Conservation (phyloP, 2,888 invertebrate species). For the Agrochola lota region DNA sequence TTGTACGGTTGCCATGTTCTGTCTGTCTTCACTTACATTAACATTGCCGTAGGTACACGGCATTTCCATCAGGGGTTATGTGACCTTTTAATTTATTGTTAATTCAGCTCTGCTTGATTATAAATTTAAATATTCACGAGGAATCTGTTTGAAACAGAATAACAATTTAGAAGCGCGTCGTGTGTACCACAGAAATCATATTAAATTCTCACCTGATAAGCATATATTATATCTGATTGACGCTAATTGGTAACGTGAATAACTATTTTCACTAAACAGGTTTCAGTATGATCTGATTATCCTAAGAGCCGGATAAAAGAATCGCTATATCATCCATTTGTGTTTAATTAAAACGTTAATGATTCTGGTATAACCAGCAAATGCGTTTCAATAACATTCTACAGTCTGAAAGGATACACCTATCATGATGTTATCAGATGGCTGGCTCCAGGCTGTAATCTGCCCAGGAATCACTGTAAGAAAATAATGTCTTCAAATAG, state of each 20-base stretch:
- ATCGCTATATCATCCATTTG: slow-evolving; percentile 52
- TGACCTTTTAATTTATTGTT: slow-evolving; percentile 55
- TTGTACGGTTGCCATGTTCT: slow-evolving; percentile 52
- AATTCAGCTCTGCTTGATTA: slow-evolving; percentile 63
- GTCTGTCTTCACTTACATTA: slow-evolving; percentile 53
- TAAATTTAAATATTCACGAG: slow-evolving; percentile 69
- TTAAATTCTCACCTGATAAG: slow-evolving; percentile 64
- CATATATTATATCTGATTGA: slow-evolving; percentile 59
- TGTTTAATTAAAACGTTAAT: slow-evolving; percentile 64
- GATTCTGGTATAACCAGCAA: slow-evolving; percentile 42
- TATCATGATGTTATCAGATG: slow-evolving; percentile 46
- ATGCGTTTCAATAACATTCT: slow-evolving; percentile 48
- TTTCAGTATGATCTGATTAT: slow-evolving; percentile 59
- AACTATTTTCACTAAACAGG: slow-evolving; percentile 59
- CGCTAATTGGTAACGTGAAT: slow-evolving; percentile 63
- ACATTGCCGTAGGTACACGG: slow-evolving; percentile 43
- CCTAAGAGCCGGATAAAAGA: slow-evolving; percentile 53
- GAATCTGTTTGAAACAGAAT: slow-evolving; percentile 61
- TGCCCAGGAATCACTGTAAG: slow-evolving; percentile 35
- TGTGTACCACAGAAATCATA: slow-evolving; percentile 51
- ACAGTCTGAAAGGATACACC: slow-evolving; percentile 42
- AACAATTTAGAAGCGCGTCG: slow-evolving; percentile 47
- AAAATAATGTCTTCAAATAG: slow-evolving; percentile 22
- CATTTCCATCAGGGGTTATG: slow-evolving; percentile 57
- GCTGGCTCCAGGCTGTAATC: slow-evolving; percentile 38